Evolutionary conservation across 1,140 invertebrate species (phyloP).

Genomic region (Bombus balteatus): DNA sequence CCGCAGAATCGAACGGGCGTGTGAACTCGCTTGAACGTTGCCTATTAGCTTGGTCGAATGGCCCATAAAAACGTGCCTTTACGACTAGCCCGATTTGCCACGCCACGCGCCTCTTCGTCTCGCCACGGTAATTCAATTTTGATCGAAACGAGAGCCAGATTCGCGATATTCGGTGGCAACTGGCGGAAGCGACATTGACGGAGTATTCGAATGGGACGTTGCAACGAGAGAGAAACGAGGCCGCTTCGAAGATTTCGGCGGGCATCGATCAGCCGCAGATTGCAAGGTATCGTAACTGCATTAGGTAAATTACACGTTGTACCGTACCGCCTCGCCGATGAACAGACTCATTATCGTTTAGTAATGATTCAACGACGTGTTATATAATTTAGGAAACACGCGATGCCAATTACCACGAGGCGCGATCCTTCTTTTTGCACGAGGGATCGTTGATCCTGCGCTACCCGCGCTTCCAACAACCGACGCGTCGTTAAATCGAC

Average conservation of each 20-base stretch:
- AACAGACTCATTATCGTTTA: constrained; percentile 48
- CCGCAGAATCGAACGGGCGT: constrained; percentile 71
- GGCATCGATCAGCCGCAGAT: constrained; percentile 38
- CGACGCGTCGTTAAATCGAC: background rate
- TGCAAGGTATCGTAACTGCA: constrained; percentile 27
- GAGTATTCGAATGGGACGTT: fast-evolving
- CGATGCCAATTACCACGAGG: constrained; percentile 34
- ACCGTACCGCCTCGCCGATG: constrained; percentile 29
- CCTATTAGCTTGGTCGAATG: background rate
- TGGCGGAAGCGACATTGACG: too few species aligned
- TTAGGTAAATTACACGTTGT: constrained; percentile 55
- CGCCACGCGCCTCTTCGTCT: background rate
- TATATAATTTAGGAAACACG: constrained; percentile 43
- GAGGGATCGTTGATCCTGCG: background rate
- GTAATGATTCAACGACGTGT: constrained; percentile 46
- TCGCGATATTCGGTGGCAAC: too few species aligned
- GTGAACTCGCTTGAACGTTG: constrained; percentile 59
- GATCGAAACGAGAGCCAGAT: too few species aligned
- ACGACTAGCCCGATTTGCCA: constrained; percentile 23
- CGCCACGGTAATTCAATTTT: background rate
- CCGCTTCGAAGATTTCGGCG: background rate
- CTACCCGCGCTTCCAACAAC: background rate
- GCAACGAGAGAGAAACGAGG: background rate
- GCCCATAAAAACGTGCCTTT: constrained; percentile 66
- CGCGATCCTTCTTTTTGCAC: constrained; percentile 21